phyloP scores from a whole-genome alignment of 2,113 vertebrate genomes.

The Apteryx mantelli region DNA sequence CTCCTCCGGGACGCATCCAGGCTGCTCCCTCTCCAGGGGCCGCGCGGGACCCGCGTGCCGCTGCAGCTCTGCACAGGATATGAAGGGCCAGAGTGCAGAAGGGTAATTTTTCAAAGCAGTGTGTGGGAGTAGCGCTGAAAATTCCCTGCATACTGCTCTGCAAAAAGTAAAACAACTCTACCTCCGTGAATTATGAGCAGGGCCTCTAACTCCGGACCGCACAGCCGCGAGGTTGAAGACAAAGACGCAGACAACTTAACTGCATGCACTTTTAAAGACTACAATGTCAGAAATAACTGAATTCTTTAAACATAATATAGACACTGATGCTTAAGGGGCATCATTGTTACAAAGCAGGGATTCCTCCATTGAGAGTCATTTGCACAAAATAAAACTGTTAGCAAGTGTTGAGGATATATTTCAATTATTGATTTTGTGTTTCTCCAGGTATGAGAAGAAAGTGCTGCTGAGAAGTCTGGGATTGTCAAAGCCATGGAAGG shows the following conservation, averaged over 20 bases:
- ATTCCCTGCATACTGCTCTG: constrained; percentile 39
- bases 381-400: constrained; percentile 10
- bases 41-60: not conserved
- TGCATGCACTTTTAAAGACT: not conserved
- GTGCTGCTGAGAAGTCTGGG: constrained; percentile 7
- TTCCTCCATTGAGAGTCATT: constrained; percentile 10
- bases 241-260: not conserved
- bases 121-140: constrained; percentile 38
- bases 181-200: constrained; percentile 34
- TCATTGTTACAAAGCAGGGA: not conserved
- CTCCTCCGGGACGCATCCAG: constrained; percentile 38
- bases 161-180: constrained; percentile 12
- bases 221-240: not conserved
- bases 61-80: constrained; percentile 55
- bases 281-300: not conserved
- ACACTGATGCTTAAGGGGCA: not conserved
- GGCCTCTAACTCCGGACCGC: not conserved
- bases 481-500: not conserved
- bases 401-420: not conserved
- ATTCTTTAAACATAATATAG: not conserved
- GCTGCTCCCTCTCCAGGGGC: constrained; percentile 28
- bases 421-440: constrained; percentile 37
- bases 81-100: constrained; percentile 41
- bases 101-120: constrained; percentile 42
- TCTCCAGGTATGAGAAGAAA: constrained; percentile 36